phyloP scores from a whole-genome alignment of 2,888 invertebrate genomes.

The Drosophila ustulata region DNA sequence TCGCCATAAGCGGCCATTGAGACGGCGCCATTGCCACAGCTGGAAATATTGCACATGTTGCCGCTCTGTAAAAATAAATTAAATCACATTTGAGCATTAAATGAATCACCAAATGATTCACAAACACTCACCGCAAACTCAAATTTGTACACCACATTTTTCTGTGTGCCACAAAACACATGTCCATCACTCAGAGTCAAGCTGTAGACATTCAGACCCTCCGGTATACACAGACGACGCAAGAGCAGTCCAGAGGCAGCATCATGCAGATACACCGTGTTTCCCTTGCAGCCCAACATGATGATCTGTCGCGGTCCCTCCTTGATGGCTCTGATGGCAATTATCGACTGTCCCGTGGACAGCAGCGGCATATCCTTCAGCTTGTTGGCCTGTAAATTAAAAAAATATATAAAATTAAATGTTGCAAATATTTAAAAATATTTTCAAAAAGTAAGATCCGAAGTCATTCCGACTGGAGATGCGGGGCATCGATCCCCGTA shows the following conservation, averaged over 20 bases:
- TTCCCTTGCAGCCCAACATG: slow-evolving; percentile 88
- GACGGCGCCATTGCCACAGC: slow-evolving; percentile 90
- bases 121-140: slow-evolving; percentile 89
- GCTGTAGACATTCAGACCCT: slow-evolving; percentile 89
- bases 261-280: slow-evolving; percentile 90
- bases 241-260: slow-evolving; percentile 89
- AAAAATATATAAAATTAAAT: not conserved
- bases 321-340: slow-evolving; percentile 89
- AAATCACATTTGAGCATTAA: not conserved
- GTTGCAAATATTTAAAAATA: not conserved
- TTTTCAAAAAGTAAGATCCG: not conserved
- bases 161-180: slow-evolving; percentile 92
- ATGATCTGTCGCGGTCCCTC: slow-evolving; percentile 90
- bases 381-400: slow-evolving; percentile 86
- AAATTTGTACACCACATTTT: slow-evolving; percentile 90
- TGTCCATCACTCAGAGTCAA: slow-evolving; percentile 89
- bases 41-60: slow-evolving; percentile 86
- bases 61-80: slow-evolving; percentile 87
- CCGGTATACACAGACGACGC: slow-evolving; percentile 87
- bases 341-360: slow-evolving; percentile 88
- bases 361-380: slow-evolving; percentile 83
- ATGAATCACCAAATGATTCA: slow-evolving; percentile 9
- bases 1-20: slow-evolving; percentile 89
- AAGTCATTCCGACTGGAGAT: slow-evolving; percentile 80
- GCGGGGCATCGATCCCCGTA: slow-evolving; percentile 85